Conservation (phyloP, 2,888 invertebrate species). For the Polyommatus icarus region DNA sequence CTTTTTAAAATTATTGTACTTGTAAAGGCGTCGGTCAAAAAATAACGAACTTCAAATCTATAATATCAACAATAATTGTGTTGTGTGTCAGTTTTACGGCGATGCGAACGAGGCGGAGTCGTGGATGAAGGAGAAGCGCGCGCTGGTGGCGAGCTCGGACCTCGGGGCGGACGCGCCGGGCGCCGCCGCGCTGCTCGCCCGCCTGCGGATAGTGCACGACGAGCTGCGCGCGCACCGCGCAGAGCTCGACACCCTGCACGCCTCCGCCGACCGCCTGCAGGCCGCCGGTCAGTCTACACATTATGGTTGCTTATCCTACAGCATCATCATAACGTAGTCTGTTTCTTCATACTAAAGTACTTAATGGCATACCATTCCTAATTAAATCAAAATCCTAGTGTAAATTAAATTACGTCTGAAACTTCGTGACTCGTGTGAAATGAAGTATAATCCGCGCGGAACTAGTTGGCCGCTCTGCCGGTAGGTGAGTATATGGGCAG, state of each 20-base stretch:
- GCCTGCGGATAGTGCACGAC: constrained; percentile 92
- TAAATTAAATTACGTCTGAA: no score
- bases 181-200: constrained; percentile 91
- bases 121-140: constrained; percentile 97
- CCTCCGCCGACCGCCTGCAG: constrained; percentile 88
- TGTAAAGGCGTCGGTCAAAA: no score
- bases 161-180: constrained; percentile 96
- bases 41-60: not conserved
- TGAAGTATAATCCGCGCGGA: no score
- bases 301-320: not conserved
- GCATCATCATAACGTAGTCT: no score
- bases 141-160: constrained; percentile 93
- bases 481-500: no score
- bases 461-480: no score
- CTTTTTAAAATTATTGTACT: no score
- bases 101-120: constrained; percentile 99
- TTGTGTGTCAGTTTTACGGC: constrained; percentile 87
- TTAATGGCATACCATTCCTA: no score
- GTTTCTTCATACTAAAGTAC: no score
- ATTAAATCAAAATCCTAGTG: no score
- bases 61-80: not conserved
- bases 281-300: constrained; percentile 77
- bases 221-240: constrained; percentile 93
- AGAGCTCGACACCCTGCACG: constrained; percentile 90
- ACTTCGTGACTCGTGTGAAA: no score